Conservation (phyloP, 2,888 invertebrate genomes). For the Heliconius sara region DNA sequence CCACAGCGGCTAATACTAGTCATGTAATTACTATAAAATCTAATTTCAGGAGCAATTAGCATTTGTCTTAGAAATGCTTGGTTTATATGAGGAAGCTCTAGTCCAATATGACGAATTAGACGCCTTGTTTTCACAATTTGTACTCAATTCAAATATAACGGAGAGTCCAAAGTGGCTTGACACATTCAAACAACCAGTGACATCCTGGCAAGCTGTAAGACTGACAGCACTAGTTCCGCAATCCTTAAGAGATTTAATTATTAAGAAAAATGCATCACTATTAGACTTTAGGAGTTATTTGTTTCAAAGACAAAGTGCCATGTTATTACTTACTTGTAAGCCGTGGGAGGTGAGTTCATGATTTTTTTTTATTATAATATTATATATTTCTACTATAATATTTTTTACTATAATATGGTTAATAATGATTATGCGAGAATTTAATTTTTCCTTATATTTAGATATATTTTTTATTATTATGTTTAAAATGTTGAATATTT, state of each 20-base stretch:
- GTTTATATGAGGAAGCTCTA: constrained; percentile 95
- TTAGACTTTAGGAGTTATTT: constrained; percentile 97
- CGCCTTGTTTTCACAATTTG: constrained; percentile 97
- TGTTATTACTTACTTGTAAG: constrained; percentile 88
- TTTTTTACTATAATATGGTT: background rate
- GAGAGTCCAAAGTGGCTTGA: constrained; percentile 94
- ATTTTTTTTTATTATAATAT: no score
- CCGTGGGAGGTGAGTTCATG: constrained; percentile 89
- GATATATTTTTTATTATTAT: no score
- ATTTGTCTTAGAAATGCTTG: constrained; percentile 96
- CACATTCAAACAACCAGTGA: constrained; percentile 90
- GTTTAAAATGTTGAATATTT: no score
- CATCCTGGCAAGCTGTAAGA: constrained; percentile 93
- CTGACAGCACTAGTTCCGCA: constrained; percentile 85
- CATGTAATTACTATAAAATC: background rate
- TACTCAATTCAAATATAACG: constrained; percentile 95
- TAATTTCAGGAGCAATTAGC: constrained; percentile 94
- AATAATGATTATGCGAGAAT: no score
- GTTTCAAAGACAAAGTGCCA: constrained; percentile 95
- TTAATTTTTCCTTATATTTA: no score
- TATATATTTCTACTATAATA: no score
- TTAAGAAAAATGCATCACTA: constrained; percentile 86
- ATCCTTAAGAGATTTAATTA: constrained; percentile 78
- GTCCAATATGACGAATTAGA: constrained; percentile 99
- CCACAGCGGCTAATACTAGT: no score